Base-by-base conservation (phyloP, 1,140 invertebrate genomes). In the Luehdorfia chinensis region DNA sequence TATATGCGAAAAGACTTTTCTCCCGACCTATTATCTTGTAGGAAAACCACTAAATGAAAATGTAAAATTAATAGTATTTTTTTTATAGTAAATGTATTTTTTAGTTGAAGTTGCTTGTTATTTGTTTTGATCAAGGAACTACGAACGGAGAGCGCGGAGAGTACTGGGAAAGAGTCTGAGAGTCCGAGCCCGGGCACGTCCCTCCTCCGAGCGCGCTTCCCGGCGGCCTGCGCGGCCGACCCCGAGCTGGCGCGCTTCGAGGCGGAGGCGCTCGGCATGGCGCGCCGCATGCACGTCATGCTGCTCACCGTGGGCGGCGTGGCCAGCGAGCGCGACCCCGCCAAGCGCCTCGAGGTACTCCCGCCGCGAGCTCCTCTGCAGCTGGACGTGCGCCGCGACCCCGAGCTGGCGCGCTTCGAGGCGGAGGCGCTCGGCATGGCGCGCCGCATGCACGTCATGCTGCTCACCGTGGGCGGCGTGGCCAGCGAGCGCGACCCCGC, bases 251-350 rank as follows among this genome's bases (percentile, higher is more conserved):
- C 78, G 25, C 84, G 88, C 52, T 92, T 91, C 54, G 90, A 90
- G 66, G 87, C 88, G 16, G 84, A 85, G 48, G 90, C 90, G 15
- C 85, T 88, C 46, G 87, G 89, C 50, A 92, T 93, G 90, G 83
- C 92, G 46, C 84, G 89, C 5, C 88, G 91, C 55, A 89, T 94
- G 87, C 91, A 92, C 55, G 81, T 91, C 16, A 91, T 93, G 87
- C 75, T 92, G 54, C 84, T 90, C 59, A 93, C 92, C 9, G 90
- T 94, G 23, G 88, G 90, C 44, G 89, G 89, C 44, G 90, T 93
- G 18, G 87, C 87, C 44, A 90, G 90, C 53, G 92, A 92, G 80
- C 90, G 87, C 58, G 91, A 93, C 87, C 91, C 90, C 12, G 80
- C 87, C 37, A 91, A 90, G 69, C 79, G 91, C 23, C 72, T 92